Evolutionary conservation across 1,140 invertebrate genomes (phyloP).

Genomic region (Cydia pomonella): DNA sequence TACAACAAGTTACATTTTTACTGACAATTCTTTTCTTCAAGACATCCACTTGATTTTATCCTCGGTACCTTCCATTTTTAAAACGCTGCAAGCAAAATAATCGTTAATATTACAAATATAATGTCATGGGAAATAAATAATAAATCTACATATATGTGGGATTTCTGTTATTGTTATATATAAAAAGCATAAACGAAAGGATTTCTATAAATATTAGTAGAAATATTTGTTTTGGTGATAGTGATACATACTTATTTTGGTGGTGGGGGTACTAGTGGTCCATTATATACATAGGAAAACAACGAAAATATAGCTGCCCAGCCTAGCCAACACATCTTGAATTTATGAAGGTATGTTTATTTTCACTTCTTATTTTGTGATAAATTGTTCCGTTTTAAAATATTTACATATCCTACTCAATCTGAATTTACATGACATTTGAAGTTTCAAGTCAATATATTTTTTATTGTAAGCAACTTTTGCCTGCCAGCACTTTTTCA

Average conservation of each 20-base stretch:
- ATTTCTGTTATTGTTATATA: too few species aligned
- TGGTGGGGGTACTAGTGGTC: not conserved
- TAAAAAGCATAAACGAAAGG: too few species aligned
- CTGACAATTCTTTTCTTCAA: not conserved
- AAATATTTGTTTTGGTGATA: slow-evolving; percentile 38
- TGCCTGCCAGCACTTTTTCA: too few species aligned
- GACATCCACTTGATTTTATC: not conserved
- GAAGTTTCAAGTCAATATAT: too few species aligned
- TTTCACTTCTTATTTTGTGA: slow-evolving; percentile 36
- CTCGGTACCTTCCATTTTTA: not conserved
- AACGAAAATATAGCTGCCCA: slow-evolving; percentile 60
- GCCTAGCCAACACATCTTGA: slow-evolving; percentile 63
- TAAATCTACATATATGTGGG: too few species aligned
- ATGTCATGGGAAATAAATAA: too few species aligned
- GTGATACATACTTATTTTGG: slow-evolving; percentile 42
- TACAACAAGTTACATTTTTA: not conserved
- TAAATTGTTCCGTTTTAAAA: slow-evolving; percentile 22
- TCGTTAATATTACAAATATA: not conserved
- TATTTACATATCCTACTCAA: slow-evolving; percentile 5
- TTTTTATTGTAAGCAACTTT: too few species aligned
- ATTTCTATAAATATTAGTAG: not conserved
- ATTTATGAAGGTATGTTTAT: not conserved
- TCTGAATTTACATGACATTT: not conserved
- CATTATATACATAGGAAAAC: slow-evolving; percentile 5
- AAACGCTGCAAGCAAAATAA: not conserved